A percentile compares a stretch with the other conserved stretches of the same genome.
phyloP scores from a whole-genome alignment of 2,797 vertebrate species.

The Atherinosoma microstoma region DNA sequence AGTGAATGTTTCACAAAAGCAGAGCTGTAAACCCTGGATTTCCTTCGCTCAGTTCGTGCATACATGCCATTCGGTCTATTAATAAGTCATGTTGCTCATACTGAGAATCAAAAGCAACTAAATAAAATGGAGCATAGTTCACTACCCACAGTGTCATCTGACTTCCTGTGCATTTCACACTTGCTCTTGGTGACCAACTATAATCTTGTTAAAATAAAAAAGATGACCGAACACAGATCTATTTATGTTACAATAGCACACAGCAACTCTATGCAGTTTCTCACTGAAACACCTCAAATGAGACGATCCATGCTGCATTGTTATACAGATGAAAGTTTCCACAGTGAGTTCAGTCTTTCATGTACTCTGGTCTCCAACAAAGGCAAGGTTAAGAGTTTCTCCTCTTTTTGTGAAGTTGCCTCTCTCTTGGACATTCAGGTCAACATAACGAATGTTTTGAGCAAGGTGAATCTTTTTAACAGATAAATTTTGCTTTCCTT shows the following conservation, averaged over 20 bases:
- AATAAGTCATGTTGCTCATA: not conserved
- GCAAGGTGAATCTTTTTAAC: constrained; percentile 24
- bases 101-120: not conserved
- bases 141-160: not conserved
- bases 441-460: constrained; percentile 20
- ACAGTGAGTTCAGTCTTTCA: constrained; percentile 10
- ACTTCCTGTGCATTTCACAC: no score
- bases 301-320: not conserved
- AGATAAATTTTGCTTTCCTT: constrained; percentile 28
- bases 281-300: not conserved
- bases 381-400: constrained; percentile 47
- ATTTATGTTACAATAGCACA: not conserved
- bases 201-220: no score
- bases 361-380: constrained; percentile 43
- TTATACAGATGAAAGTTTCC: not conserved
- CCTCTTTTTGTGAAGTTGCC: not conserved
- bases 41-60: not conserved
- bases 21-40: not conserved
- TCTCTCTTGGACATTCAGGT: constrained; percentile 24
- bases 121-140: not conserved
- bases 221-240: no score
- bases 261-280: not conserved
- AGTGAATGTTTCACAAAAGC: not conserved
- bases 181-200: no score
- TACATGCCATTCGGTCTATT: no score